phyloP scores from a whole-genome alignment of 2,797 vertebrate species.

The Salmo trutta region DNA sequence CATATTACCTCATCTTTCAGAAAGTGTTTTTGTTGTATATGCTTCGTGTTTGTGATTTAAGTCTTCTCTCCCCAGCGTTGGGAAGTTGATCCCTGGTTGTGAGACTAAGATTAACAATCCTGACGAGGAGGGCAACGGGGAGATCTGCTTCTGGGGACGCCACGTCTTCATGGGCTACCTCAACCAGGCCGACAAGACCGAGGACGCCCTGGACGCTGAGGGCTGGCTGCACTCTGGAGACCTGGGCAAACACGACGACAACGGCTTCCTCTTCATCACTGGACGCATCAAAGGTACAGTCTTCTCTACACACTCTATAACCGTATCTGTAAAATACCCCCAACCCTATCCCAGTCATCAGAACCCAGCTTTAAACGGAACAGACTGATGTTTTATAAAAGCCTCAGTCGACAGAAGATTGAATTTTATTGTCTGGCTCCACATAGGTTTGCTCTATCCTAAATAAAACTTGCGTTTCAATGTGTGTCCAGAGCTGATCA shows the following conservation, averaged over 20 bases:
- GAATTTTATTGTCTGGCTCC: too few relatives aligned
- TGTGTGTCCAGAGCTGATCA: constrained; percentile 85
- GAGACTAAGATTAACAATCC: constrained; percentile 79
- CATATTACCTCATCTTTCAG: too few relatives aligned
- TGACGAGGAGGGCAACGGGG: constrained; percentile 77
- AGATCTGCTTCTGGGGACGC: constrained; percentile 91
- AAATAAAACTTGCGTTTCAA: too few relatives aligned
- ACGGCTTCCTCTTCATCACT: constrained; percentile 89
- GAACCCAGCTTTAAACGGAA: neutral
- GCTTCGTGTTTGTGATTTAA: neutral
- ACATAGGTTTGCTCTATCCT: too few relatives aligned
- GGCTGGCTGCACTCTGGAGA: constrained; percentile 96
- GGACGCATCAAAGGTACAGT: constrained; percentile 91
- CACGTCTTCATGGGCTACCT: constrained; percentile 98
- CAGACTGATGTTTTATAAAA: neutral
- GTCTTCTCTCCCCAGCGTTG: constrained; percentile 76
- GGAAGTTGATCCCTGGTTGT: constrained; percentile 81
- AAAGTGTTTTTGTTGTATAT: too few relatives aligned
- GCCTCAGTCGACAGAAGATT: neutral
- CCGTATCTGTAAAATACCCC: neutral
- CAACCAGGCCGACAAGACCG: constrained; percentile 83
- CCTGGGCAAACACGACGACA: constrained; percentile 81
- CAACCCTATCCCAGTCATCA: neutral
- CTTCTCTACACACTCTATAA: neutral
- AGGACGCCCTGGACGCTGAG: constrained; percentile 80